These are phyloP conservation scores for Chloebia gouldiae DNA, from an alignment of 2,113 vertebrate genomes.

Conservation along the genomic window DNA sequence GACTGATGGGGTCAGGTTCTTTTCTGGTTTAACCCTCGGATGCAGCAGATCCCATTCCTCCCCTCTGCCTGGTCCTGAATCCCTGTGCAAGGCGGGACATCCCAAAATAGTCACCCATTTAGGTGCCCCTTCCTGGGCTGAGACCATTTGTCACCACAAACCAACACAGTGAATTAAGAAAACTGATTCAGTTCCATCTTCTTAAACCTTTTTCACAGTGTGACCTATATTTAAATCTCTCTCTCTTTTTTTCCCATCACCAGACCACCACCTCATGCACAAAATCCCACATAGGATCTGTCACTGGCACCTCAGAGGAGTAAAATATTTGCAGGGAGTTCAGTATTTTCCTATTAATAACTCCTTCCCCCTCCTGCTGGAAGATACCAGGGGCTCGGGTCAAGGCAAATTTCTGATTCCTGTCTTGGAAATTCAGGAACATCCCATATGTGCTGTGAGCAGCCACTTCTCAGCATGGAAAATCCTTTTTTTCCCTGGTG, in stretches of 20 bases:
- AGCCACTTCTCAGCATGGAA: not conserved
- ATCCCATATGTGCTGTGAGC: not conserved
- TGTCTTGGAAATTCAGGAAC: not conserved
- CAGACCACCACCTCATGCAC: conserved; percentile 1
- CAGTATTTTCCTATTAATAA: conserved; percentile 15
- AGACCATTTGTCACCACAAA: not conserved
- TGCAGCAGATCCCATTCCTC: not conserved
- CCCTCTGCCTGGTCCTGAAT: no score
- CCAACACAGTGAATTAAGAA: not conserved
- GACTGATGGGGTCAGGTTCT: not conserved
- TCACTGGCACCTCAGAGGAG: conserved; percentile 32
- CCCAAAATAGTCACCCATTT: not conserved
- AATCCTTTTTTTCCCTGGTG: not conserved
- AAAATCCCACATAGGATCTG: conserved; percentile 45
- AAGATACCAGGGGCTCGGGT: not conserved
- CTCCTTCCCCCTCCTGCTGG: not conserved
- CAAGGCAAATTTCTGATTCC: not conserved
- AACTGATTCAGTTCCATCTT: not conserved
- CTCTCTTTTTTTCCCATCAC: not conserved
- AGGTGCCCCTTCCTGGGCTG: not conserved
- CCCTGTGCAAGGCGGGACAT: no score
- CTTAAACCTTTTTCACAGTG: not conserved
- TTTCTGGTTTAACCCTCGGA: not conserved
- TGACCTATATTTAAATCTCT: conserved; percentile 2
- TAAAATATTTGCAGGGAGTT: not conserved